Percentiles rank a stretch among this genome's conserved stretches.
Evolutionary conservation across 2,797 vertebrate genomes (phyloP).

Genomic region (Halcyon chelicuti): DNA sequence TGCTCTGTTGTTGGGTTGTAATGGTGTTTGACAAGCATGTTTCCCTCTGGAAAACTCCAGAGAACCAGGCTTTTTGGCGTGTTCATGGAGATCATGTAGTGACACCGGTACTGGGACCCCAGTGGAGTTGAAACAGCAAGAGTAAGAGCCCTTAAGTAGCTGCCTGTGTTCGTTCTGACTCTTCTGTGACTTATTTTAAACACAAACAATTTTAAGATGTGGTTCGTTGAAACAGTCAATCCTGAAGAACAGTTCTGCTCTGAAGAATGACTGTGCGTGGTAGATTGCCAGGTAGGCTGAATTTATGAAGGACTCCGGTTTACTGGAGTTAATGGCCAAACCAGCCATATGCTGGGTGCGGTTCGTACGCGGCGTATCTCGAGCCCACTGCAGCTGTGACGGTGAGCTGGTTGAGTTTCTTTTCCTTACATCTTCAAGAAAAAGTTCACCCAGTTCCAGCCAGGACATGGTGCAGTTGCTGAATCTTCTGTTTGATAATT

Average conservation of each 20-base stretch:
- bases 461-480: background rate
- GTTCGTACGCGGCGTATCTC: fast-evolving
- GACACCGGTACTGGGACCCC: background rate
- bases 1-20: background rate
- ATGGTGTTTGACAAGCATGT: slow-evolving; percentile 47
- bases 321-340: background rate
- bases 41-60: background rate
- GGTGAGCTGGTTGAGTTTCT: background rate
- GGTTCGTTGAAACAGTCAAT: background rate
- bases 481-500: background rate
- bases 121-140: background rate
- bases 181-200: background rate
- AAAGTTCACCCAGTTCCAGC: background rate
- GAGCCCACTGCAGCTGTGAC: background rate
- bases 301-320: background rate
- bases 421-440: background rate
- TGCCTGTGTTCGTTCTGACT: background rate
- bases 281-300: background rate
- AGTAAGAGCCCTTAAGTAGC: background rate
- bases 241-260: background rate
- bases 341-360: background rate
- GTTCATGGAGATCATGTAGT: background rate
- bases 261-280: background rate
- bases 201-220: background rate
- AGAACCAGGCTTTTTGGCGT: background rate